phyloP scores from a whole-genome alignment of 2,113 vertebrate genomes.

The Nannobrachium achirus region DNA sequence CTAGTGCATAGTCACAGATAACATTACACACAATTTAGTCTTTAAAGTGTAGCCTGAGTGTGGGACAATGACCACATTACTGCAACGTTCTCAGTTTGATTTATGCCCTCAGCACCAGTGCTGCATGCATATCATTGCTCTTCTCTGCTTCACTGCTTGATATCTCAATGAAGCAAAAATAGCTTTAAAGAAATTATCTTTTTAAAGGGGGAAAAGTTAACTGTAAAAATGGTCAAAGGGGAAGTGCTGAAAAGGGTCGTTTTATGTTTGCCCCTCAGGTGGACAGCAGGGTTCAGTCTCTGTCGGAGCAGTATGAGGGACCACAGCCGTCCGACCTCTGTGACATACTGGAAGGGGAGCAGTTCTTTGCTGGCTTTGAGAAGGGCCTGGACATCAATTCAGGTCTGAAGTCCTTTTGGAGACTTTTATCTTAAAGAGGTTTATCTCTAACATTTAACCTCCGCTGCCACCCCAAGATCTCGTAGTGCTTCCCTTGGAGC shows the following conservation, averaged over 20 bases:
- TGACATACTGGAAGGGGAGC: constrained; percentile 93
- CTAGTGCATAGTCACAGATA: too few species aligned
- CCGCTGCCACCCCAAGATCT: not conserved
- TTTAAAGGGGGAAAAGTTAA: too few species aligned
- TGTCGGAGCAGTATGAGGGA: constrained; percentile 87
- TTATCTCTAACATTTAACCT: constrained; percentile 10
- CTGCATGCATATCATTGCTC: too few species aligned
- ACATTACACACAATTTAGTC: too few species aligned
- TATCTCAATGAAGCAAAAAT: too few species aligned
- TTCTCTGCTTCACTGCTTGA: too few species aligned
- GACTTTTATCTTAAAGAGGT: constrained; percentile 16
- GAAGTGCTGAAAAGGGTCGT: not conserved
- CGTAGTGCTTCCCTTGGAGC: constrained; percentile 7
- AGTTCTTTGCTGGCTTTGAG: constrained; percentile 96
- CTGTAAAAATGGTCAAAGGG: too few species aligned
- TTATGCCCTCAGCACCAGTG: too few species aligned
- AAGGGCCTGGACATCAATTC: constrained; percentile 87
- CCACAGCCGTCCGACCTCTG: constrained; percentile 95
- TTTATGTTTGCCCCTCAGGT: constrained; percentile 65
- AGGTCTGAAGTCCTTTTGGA: constrained; percentile 75
- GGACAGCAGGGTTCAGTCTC: constrained; percentile 82
- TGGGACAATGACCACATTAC: too few species aligned
- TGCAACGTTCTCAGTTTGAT: too few species aligned
- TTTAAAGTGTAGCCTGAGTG: too few species aligned
- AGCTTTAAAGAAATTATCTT: too few species aligned